A percentile compares a stretch with the other conserved stretches of the same genome.
Conservation (phyloP, 53 echinoderm and acorn worm species). For the Paelopatides confundens region DNA sequence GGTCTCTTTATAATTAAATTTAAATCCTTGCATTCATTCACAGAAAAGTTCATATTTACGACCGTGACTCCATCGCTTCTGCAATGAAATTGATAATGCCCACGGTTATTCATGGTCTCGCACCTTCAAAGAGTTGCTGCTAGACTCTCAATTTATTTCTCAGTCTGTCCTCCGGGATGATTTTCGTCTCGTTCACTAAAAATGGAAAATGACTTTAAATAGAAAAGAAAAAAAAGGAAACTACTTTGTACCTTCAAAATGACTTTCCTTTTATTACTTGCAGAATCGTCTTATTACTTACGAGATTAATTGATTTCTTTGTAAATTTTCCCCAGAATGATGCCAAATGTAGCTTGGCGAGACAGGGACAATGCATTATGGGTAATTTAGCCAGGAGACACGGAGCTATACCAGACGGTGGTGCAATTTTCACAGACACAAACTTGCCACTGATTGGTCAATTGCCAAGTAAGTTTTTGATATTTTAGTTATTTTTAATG, state of each 20-base stretch:
- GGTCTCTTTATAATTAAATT: too few relatives aligned
- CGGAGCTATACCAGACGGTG: constrained; percentile 47
- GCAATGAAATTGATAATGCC: constrained; percentile 4
- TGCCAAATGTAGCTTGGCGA: constrained; percentile 22
- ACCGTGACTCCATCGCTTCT: background rate
- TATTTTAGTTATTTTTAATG: background rate
- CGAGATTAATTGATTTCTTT: background rate
- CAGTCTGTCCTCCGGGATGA: background rate
- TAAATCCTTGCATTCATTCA: too few relatives aligned
- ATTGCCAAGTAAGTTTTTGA: constrained; percentile 63
- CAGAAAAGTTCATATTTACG: background rate
- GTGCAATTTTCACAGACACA: constrained; percentile 76
- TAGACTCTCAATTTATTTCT: background rate
- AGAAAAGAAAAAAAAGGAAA: background rate
- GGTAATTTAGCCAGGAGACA: constrained; percentile 56
- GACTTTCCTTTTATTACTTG: background rate
- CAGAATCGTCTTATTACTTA: background rate
- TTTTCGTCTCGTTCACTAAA: background rate
- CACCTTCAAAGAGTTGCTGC: background rate
- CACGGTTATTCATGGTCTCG: background rate
- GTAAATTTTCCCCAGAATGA: background rate
- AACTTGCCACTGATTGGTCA: constrained; percentile 83
- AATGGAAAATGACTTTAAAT: background rate
- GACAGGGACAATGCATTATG: constrained; percentile 39
- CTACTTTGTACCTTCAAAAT: background rate